These are phyloP conservation scores for Enteromius afrohamiltoni DNA, from an alignment of 2,797 vertebrate species.

Conservation along the genomic window DNA sequence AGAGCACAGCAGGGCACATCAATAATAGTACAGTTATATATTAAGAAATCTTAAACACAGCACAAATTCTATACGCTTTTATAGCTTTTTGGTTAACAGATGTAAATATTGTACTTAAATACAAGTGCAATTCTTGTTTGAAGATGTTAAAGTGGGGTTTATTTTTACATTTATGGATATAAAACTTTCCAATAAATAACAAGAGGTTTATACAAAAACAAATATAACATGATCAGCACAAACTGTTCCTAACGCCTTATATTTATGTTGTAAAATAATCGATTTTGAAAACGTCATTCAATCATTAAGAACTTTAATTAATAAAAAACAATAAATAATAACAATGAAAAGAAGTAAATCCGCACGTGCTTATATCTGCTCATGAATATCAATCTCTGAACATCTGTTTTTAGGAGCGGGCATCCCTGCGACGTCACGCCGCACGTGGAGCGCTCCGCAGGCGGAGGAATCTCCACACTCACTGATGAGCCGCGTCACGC, in stretches of 20 bases:
- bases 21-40: too few species aligned
- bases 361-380: neutral
- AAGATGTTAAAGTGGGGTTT: too few species aligned
- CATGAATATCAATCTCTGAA: neutral
- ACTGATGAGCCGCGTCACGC: constrained; percentile 31
- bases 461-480: constrained; percentile 50
- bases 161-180: too few species aligned
- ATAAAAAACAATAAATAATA: neutral
- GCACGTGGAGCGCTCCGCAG: neutral
- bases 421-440: constrained; percentile 15
- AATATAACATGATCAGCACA: too few species aligned
- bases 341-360: neutral
- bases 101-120: too few species aligned
- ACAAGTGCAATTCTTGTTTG: too few species aligned
- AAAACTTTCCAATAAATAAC: too few species aligned
- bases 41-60: too few species aligned
- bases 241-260: neutral
- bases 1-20: too few species aligned
- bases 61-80: too few species aligned
- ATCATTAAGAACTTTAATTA: neutral
- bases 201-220: too few species aligned
- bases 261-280: neutral
- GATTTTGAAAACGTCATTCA: neutral
- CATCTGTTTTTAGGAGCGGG: neutral
- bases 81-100: too few species aligned